Percentiles rank a stretch among this genome's conserved stretches.
These are phyloP conservation scores for Oryzias melastigma DNA, from an alignment of 2,113 vertebrate species.

Conservation along the genomic window DNA sequence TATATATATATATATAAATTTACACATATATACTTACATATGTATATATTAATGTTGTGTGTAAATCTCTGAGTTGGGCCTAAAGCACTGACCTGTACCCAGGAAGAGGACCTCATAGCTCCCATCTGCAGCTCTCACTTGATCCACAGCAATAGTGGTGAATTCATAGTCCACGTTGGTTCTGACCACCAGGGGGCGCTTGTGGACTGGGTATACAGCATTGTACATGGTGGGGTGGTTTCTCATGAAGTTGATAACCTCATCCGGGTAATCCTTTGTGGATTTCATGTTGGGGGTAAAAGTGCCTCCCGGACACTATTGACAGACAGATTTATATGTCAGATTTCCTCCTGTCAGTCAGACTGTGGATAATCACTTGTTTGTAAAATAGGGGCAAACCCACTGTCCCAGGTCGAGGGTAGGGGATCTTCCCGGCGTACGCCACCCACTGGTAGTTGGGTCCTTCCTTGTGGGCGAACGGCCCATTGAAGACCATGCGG, in stretches of 20 bases:
- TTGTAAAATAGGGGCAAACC: slow-evolving; percentile 51
- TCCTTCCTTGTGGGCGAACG: slow-evolving; percentile 97
- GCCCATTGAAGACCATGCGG: slow-evolving; percentile 97
- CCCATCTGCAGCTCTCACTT: slow-evolving; percentile 95
- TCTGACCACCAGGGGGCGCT: slow-evolving; percentile 93
- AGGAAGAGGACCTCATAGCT: slow-evolving; percentile 99
- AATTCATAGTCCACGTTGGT: slow-evolving; percentile 95
- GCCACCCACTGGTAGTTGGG: slow-evolving; percentile 99
- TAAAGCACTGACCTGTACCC: slow-evolving; percentile 86
- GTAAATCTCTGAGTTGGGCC: neutral
- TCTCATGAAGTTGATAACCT: slow-evolving; percentile 99
- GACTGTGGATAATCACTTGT: neutral
- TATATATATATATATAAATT: no score
- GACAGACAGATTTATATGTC: slow-evolving; percentile 5
- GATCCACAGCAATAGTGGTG: slow-evolving; percentile 95
- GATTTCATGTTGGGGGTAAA: slow-evolving; percentile 98
- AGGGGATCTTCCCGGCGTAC: slow-evolving; percentile 96
- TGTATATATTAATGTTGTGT: neutral
- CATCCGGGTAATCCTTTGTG: slow-evolving; percentile 97
- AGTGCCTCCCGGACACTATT: slow-evolving; percentile 94
- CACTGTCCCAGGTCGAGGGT: slow-evolving; percentile 95
- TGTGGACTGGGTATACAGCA: slow-evolving; percentile 91
- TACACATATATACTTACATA: no score
- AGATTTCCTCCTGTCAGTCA: slow-evolving; percentile 8
- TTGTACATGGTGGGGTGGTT: slow-evolving; percentile 97